Conservation (phyloP, 2,797 vertebrate genomes). For the Micromesistius poutassou region DNA sequence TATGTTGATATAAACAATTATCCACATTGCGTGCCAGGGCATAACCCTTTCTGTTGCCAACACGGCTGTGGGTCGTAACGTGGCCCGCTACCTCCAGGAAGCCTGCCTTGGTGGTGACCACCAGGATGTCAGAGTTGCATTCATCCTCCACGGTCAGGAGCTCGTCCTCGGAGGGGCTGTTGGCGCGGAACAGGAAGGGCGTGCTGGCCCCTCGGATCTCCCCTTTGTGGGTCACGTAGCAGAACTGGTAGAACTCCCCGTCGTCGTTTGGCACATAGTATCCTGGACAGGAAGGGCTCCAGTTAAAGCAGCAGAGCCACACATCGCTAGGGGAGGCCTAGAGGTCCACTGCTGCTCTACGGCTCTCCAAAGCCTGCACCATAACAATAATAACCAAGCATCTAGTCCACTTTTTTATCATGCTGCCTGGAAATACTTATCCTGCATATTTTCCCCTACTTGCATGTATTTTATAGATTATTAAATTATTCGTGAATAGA, state of each 20-base stretch:
- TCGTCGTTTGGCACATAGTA: constrained; percentile 98
- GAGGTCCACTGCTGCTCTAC: background rate
- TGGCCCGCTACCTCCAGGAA: constrained; percentile 84
- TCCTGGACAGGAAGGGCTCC: constrained; percentile 63
- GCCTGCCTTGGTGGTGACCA: constrained; percentile 95
- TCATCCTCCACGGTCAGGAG: constrained; percentile 97
- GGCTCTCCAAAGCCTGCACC: background rate
- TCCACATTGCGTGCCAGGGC: background rate
- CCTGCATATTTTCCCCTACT: background rate
- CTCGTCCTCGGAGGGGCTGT: constrained; percentile 89
- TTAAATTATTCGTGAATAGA: background rate
- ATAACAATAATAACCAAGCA: background rate
- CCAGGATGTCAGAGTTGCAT: constrained; percentile 94
- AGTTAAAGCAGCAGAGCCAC: constrained; percentile 9
- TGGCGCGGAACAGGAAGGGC: constrained; percentile 92
- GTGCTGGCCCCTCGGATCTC: constrained; percentile 98
- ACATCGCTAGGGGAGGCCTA: background rate
- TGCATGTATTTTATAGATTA: background rate
- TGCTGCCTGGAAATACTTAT: background rate
- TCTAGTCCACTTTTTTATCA: background rate
- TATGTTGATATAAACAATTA: background rate
- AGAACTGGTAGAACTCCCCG: constrained; percentile 99
- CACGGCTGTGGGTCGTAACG: background rate
- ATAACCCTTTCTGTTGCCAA: background rate
- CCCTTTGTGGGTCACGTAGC: constrained; percentile 96